Base-by-base conservation (phyloP, 2,888 invertebrate species). In the Aleiodes testaceus region DNA sequence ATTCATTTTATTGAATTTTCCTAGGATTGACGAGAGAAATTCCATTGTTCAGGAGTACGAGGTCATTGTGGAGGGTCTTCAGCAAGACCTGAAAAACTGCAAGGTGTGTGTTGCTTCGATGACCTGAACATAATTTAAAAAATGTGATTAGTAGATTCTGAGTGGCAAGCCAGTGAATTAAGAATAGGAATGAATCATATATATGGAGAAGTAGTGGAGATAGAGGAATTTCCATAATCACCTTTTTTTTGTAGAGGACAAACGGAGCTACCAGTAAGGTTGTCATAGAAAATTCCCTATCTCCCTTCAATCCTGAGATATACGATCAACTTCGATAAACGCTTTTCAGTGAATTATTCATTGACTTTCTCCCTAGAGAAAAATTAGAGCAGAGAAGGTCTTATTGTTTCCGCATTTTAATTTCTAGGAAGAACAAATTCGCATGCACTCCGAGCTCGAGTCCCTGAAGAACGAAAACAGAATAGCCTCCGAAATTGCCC, bases 341-440 rank as follows among this genome's bases (percentile, higher is more conserved):
- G 4, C 1, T 5, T 26, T 26, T 26, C 1, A 26, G 4, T 26
- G 5, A 26, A 26, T 26, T 26, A 26, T 11, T 45, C 30, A 9
- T 61, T 55, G n/a, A n/a, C n/a, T 36, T 55, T 69, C 30, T 52
- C 50, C 9, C 7, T 45, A 64, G 44, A 11, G 22, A 55, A 55
- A 26, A 1, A 26, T 26, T 1, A 26, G 26, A 26, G 5, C 26
- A 26, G 5, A 26, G 5, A 26, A 26, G 26, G 26, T 26, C 3
- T 26, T 26, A 2, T 26, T 26, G 3, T 5, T 5, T 26, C 26
- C 5, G 0, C 22, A 59, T 63, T 49, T 14, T 53, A 16, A 49
- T 66, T 78, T 73, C n/a, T 49, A 86, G 86, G 67, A 63, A 12
- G 84, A 86, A 71, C 87, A 87, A 74, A 73, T 71, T 26, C 78